phyloP scores from a whole-genome alignment of 2,888 invertebrate genomes.

The Drosophila buzzatii region DNA sequence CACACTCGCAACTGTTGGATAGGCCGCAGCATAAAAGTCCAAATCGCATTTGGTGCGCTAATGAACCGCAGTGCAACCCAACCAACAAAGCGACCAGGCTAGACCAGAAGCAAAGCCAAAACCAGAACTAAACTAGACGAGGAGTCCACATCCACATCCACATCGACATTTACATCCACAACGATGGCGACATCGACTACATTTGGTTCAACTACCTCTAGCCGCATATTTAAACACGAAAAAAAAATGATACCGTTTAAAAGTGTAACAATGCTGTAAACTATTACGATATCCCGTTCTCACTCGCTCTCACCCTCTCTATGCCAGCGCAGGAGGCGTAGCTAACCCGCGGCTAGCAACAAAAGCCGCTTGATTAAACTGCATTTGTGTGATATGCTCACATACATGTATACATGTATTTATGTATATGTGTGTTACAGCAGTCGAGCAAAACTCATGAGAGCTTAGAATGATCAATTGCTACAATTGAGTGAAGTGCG shows the following conservation, averaged over 20 bases:
- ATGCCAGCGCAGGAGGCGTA: background rate
- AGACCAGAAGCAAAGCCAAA: conserved; percentile 31
- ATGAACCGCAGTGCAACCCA: conserved; percentile 69
- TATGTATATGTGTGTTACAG: background rate
- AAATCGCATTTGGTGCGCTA: conserved; percentile 79
- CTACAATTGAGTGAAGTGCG: conserved; percentile 1
- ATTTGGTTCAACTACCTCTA: conserved; percentile 43
- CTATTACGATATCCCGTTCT: conserved; percentile 34
- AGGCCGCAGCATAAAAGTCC: conserved; percentile 50
- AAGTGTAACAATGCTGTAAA: conserved; percentile 76
- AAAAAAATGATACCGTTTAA: conserved; percentile 69
- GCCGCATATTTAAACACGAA: conserved; percentile 68
- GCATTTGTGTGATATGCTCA: conserved; percentile 22
- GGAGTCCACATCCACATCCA: conserved; percentile 29
- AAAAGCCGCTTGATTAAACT: conserved; percentile 72
- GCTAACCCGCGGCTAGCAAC: conserved; percentile 40
- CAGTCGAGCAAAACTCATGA: background rate
- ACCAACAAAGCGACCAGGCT: conserved; percentile 2
- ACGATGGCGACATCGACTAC: conserved; percentile 8
- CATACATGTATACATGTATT: background rate
- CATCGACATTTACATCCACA: conserved; percentile 4
- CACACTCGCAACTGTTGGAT: conserved; percentile 28
- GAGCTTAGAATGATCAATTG: conserved; percentile 6
- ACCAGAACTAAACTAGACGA: conserved; percentile 34
- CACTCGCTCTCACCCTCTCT: background rate